Conservation (phyloP, 2,797 vertebrate species). For the Mastacembelus armatus region DNA sequence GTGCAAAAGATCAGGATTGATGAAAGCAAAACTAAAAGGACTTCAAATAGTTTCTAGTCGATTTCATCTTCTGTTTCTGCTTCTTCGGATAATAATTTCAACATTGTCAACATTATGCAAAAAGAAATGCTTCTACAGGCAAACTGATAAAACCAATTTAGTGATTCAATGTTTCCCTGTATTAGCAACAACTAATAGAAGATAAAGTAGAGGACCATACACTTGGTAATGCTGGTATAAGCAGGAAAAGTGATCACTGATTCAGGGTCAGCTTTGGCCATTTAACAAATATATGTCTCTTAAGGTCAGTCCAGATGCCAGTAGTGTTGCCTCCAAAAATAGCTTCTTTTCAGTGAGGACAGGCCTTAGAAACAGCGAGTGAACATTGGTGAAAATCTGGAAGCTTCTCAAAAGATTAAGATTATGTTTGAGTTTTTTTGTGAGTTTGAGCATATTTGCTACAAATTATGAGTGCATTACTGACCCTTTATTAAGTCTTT, state of each 20-base stretch:
- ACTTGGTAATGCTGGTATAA: constrained; percentile 40
- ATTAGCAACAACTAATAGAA: constrained; percentile 66
- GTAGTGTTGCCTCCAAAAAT: background rate
- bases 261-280: constrained; percentile 37
- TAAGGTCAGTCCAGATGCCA: background rate
- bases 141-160: constrained; percentile 55
- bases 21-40: constrained; percentile 80
- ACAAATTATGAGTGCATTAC: background rate
- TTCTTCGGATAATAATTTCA: constrained; percentile 66
- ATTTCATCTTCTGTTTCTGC: constrained; percentile 64
- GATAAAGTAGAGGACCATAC: constrained; percentile 48
- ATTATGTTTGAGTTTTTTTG: too few relatives aligned
- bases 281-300: background rate
- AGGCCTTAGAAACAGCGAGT: background rate
- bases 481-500: too few relatives aligned
- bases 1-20: constrained; percentile 93
- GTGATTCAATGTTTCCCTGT: constrained; percentile 69
- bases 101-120: constrained; percentile 73
- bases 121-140: constrained; percentile 60
- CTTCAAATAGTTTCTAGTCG: constrained; percentile 67
- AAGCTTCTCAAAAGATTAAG: background rate
- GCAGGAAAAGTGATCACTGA: constrained; percentile 58
- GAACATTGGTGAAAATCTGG: background rate
- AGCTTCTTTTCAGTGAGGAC: too few relatives aligned
- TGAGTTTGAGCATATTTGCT: too few relatives aligned